These are phyloP conservation scores for Philhelius pedissequus DNA, from an alignment of 2,888 invertebrate genomes.

Conservation along the genomic window DNA sequence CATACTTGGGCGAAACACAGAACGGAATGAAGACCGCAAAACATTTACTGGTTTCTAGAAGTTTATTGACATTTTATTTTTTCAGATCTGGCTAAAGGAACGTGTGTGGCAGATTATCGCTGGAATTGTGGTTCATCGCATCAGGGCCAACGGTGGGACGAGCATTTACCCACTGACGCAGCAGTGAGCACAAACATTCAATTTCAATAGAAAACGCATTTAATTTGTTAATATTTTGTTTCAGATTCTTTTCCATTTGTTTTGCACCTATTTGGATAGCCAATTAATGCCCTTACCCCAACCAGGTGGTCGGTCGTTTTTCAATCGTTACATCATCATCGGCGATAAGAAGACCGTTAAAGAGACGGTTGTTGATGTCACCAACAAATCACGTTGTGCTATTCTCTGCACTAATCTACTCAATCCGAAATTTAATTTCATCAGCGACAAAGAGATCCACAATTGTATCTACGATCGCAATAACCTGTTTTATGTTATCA, in stretches of 20 bases:
- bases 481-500: conserved; percentile 91
- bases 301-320: conserved; percentile 84
- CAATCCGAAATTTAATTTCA: conserved; percentile 78
- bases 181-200: conserved; percentile 80
- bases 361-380: conserved; percentile 75
- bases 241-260: conserved; percentile 90
- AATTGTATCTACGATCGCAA: conserved; percentile 89
- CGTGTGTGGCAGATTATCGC: conserved; percentile 92
- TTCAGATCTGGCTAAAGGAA: conserved; percentile 87
- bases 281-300: conserved; percentile 85
- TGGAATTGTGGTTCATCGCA: conserved; percentile 91
- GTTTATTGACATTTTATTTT: not conserved
- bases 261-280: conserved; percentile 92
- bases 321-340: conserved; percentile 79
- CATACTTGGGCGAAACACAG: too few relatives aligned
- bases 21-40: too few relatives aligned
- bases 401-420: conserved; percentile 76
- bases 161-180: conserved; percentile 91
- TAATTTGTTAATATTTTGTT: conserved; percentile 39
- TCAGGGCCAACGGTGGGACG: conserved; percentile 89
- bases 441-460: conserved; percentile 82
- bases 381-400: conserved; percentile 78
- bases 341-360: conserved; percentile 77
- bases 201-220: not conserved
- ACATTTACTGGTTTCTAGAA: not conserved